phyloP scores from a whole-genome alignment of 2,113 vertebrate genomes.

The Spilogale gracilis region DNA sequence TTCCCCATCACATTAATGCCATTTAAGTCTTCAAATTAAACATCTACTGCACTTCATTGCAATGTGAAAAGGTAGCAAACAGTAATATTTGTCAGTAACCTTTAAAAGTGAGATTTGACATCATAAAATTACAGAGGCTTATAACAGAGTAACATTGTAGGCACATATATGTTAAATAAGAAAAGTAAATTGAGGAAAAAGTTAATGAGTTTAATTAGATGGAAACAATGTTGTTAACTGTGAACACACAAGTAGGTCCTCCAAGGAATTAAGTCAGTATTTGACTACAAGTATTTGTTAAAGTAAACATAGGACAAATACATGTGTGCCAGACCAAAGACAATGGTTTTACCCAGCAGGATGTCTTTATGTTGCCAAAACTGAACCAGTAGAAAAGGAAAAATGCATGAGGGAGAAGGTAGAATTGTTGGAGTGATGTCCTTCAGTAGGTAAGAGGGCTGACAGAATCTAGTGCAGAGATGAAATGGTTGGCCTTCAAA shows the following conservation, averaged over 20 bases:
- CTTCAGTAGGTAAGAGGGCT: not conserved
- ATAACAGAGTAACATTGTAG: not conserved
- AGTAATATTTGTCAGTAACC: not conserved
- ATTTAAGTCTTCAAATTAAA: slow-evolving; percentile 14
- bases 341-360: not conserved
- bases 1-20: not conserved
- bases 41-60: not conserved
- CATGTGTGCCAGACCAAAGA: not conserved
- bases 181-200: slow-evolving; percentile 46
- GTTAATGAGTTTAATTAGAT: slow-evolving; percentile 48
- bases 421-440: not conserved
- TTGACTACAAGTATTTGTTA: not conserved
- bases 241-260: not conserved
- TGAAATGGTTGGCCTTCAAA: not conserved
- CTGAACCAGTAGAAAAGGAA: slow-evolving; percentile 11
- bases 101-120: slow-evolving; percentile 37
- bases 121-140: slow-evolving; percentile 23
- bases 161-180: slow-evolving; percentile 12
- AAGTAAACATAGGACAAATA: slow-evolving; percentile 27
- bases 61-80: not conserved
- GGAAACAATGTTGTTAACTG: slow-evolving; percentile 33
- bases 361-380: slow-evolving; percentile 15
- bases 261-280: slow-evolving; percentile 3
- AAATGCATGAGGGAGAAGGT: not conserved
- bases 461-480: not conserved